Evolutionary conservation across 2,888 invertebrate species (phyloP).

Genomic region (Rapana venosa): DNA sequence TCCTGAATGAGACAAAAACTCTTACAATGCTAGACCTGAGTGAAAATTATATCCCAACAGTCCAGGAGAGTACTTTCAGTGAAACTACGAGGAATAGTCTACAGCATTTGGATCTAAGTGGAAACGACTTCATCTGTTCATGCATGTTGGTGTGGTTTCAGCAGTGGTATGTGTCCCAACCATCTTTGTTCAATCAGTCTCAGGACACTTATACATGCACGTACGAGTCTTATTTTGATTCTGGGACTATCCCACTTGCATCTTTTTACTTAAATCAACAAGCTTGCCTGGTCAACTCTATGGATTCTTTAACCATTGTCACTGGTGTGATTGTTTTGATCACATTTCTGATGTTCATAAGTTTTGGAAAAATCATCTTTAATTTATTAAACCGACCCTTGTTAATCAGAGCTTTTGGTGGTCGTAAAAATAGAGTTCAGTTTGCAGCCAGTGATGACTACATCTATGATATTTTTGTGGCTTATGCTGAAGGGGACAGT

Average conservation of each 20-base stretch:
- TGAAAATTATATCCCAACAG: constrained; percentile 43
- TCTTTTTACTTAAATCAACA: constrained; percentile 32
- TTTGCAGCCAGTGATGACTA: constrained; percentile 51
- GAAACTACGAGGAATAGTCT: constrained; percentile 30
- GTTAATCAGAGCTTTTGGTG: constrained; percentile 66
- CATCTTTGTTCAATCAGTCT: constrained; percentile 11
- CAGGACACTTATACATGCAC: constrained; percentile 34
- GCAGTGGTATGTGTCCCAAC: constrained; percentile 37
- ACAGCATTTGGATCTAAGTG: constrained; percentile 80
- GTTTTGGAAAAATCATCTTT: background rate
- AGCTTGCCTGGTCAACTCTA: constrained; percentile 42
- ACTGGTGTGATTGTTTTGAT: constrained; percentile 31
- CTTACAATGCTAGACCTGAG: constrained; percentile 38
- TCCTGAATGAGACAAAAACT: constrained; percentile 30
- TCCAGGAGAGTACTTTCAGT: constrained; percentile 47
- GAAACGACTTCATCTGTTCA: constrained; percentile 83
- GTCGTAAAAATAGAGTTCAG: background rate
- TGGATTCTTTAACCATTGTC: background rate
- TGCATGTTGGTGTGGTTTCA: constrained; percentile 78
- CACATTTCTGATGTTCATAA: constrained; percentile 1
- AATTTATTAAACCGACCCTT: constrained; percentile 79
- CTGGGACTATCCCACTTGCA: background rate
- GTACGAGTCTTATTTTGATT: background rate
- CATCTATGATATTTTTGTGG: constrained; percentile 85
- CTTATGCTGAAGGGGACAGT: constrained; percentile 84